Conservation (phyloP, 2,888 invertebrate genomes). For the Mamestra brassicae region DNA sequence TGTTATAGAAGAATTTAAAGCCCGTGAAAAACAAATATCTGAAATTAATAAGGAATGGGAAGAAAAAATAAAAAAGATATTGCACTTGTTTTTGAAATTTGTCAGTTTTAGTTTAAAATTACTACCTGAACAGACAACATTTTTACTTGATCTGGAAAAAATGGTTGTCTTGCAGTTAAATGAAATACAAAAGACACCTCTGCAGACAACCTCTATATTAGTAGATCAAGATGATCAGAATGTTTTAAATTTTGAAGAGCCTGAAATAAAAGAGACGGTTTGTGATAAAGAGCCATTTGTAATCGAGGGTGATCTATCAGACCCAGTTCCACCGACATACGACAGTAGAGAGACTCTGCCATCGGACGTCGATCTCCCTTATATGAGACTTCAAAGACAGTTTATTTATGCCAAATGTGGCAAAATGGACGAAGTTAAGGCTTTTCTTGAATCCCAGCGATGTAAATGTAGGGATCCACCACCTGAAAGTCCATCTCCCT, state of each 20-base stretch:
- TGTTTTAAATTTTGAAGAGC: constrained; percentile 75
- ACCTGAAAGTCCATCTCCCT: constrained; percentile 13
- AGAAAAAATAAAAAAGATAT: constrained; percentile 83
- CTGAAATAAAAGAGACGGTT: constrained; percentile 46
- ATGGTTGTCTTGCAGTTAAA: constrained; percentile 85
- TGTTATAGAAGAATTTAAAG: constrained; percentile 73
- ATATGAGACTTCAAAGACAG: constrained; percentile 79
- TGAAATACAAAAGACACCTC: constrained; percentile 81
- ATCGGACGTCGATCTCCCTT: constrained; percentile 80
- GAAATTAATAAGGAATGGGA: constrained; percentile 83
- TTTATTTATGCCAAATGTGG: constrained; percentile 86
- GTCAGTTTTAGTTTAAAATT: constrained; percentile 84
- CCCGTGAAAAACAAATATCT: constrained; percentile 72
- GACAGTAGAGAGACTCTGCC: constrained; percentile 84
- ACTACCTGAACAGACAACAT: constrained; percentile 85
- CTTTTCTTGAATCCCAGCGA: constrained; percentile 76
- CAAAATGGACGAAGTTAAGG: constrained; percentile 81
- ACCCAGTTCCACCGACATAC: constrained; percentile 73
- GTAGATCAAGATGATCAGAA: constrained; percentile 74
- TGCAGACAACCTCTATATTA: constrained; percentile 72
- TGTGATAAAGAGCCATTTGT: constrained; percentile 82
- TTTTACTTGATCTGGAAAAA: constrained; percentile 85
- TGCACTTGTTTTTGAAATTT: constrained; percentile 84
- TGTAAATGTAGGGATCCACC: constrained; percentile 76
- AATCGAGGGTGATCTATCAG: constrained; percentile 79